Base-by-base conservation (phyloP, 1,140 invertebrate species). In the Paramacrobiotus metropolitanus region DNA sequence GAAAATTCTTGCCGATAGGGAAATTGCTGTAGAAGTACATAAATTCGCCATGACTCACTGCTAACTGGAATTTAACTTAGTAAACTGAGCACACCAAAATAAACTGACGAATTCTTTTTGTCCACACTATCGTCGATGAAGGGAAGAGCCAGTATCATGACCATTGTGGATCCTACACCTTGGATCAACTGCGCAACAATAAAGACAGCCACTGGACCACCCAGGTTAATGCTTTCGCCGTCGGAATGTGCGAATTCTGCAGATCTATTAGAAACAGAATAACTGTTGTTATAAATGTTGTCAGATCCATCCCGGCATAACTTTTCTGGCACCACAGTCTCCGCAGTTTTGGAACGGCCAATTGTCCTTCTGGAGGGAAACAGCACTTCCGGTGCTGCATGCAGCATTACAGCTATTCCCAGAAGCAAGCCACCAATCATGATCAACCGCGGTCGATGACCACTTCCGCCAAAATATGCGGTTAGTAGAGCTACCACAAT, bases 391-490 rank as follows among this genome's bases (percentile, higher is more conserved):
- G 48, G 48, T 9, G 24, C 15, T 15, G 48, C 48, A 24, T 55
- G 48, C 15, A 55, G 48, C 4, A 55, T 15, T 9, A 55, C 15
- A 24, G 48, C 15, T 15, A 24, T 4, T 20, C 48, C 86, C 71
- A 93, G 87, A 34, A 93, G 75, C 15, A 88, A 77, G 82, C 91
- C 90, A 64, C 90, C 89, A 75, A 83, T 85, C 20, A 86, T 87
- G 62, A 94, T 93, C 89, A 89, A 94, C 67, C 86, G 82, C n/a
- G 91, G 92, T 64, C 91, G 79, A 74, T 95, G 89, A 1, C 89
- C 87, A 24, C 15, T 20, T 20, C 48, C 48, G 48, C 48, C 48
- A 24, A 20, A 55, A 24, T 55, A 95, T 2, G 91, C 92, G 65
- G 94, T 76, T 2, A 75, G 62, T 60, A 93, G 74, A 21, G 87